phyloP scores from a whole-genome alignment of 2,888 invertebrate genomes.

The Patella caerulea region DNA sequence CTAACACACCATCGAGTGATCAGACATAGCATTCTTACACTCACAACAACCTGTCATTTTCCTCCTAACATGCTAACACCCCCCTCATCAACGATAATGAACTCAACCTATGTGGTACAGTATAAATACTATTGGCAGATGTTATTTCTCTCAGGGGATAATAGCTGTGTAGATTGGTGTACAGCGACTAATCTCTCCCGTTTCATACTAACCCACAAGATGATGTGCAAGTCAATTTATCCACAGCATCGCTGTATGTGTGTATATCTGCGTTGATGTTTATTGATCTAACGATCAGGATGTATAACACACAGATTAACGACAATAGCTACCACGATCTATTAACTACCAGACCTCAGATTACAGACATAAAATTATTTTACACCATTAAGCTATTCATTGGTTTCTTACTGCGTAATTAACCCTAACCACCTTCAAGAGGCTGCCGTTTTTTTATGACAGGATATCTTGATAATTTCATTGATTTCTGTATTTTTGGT shows the following conservation, averaged over 20 bases:
- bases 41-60: not conserved
- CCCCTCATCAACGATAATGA: conserved; percentile 20
- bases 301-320: too few relatives aligned
- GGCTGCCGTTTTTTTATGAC: too few relatives aligned
- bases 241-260: too few relatives aligned
- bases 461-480: too few relatives aligned
- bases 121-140: conserved; percentile 26
- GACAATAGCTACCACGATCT: too few relatives aligned
- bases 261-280: too few relatives aligned
- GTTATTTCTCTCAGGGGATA: conserved; percentile 31
- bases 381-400: not conserved
- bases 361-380: not conserved
- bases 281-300: too few relatives aligned
- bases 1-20: conserved; percentile 9
- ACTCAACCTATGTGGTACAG: conserved; percentile 23
- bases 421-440: not conserved
- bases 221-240: not conserved
- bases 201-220: conserved; percentile 30
- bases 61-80: conserved; percentile 16
- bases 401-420: not conserved
- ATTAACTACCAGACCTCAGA: too few relatives aligned
- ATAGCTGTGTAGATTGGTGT: conserved; percentile 28
- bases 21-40: conserved; percentile 3
- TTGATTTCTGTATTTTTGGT: too few relatives aligned
- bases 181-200: conserved; percentile 29